phyloP scores from a whole-genome alignment of 2,888 invertebrate genomes.

The Helleia helle region DNA sequence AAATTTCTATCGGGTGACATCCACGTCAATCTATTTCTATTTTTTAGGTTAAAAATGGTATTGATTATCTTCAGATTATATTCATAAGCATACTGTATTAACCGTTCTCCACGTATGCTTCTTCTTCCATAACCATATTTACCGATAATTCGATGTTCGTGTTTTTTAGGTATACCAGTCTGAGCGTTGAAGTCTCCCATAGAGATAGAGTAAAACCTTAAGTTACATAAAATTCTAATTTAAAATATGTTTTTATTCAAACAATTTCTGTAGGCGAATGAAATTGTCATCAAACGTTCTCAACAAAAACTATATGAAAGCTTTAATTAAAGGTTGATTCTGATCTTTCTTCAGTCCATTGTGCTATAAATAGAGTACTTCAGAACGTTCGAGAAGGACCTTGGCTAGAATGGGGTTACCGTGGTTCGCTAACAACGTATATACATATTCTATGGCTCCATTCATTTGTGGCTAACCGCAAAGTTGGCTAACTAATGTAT shows the following conservation, averaged over 20 bases:
- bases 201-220: no score
- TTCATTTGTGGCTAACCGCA: not conserved
- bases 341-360: slow-evolving; percentile 3
- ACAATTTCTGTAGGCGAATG: no score
- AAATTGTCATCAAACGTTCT: no score
- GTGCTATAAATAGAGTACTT: slow-evolving; percentile 3
- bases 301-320: no score
- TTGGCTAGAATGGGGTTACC: not conserved
- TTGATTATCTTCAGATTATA: slow-evolving; percentile 18
- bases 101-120: slow-evolving; percentile 14
- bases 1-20: no score
- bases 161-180: slow-evolving; percentile 14
- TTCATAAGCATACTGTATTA: no score
- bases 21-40: no score
- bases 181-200: slow-evolving; percentile 21
- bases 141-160: slow-evolving; percentile 13
- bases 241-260: no score
- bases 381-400: not conserved
- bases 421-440: not conserved
- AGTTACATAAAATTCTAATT: no score
- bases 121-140: slow-evolving; percentile 17
- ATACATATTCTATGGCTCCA: slow-evolving; percentile 1
- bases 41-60: no score
- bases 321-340: not conserved
- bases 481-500: not conserved